Conservation (phyloP, 2,888 invertebrate genomes). For the Melipona bicolor region DNA sequence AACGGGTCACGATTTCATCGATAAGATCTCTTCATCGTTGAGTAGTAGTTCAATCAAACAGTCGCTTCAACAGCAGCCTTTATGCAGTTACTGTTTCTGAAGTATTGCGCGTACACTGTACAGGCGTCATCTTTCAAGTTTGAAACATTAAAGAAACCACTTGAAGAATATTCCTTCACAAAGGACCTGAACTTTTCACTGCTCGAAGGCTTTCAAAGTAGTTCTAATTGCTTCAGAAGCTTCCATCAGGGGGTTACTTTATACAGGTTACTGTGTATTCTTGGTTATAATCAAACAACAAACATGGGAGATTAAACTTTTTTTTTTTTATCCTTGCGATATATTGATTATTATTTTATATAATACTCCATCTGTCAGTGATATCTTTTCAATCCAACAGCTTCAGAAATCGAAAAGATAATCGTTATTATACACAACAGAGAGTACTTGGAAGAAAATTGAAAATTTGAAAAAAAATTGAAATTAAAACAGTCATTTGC, state of each 20-base stretch:
- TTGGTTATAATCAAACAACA: neutral
- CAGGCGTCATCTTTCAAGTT: neutral
- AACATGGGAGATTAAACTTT: neutral
- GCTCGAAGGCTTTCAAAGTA: neutral
- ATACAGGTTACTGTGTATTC: neutral
- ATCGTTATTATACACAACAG: too few species aligned
- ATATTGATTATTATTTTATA: neutral
- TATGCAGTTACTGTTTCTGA: neutral
- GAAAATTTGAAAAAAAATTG: neutral
- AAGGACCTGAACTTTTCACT: neutral
- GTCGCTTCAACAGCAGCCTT: neutral
- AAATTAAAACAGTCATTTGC: neutral
- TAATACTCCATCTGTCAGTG: neutral
- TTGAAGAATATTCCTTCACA: neutral
- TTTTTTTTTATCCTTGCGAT: neutral
- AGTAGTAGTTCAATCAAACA: neutral
- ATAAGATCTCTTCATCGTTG: neutral
- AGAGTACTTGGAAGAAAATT: neutral
- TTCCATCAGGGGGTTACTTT: neutral
- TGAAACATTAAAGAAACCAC: conserved; percentile 8
- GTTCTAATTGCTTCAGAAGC: neutral
- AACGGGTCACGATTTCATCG: conserved; percentile 11
- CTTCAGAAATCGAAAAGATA: too few species aligned
- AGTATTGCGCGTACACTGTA: too few species aligned
- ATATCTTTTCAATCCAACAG: too few species aligned